Evolutionary conservation across 2,888 invertebrate species (phyloP).

Genomic region (Cantharis flavilabris): DNA sequence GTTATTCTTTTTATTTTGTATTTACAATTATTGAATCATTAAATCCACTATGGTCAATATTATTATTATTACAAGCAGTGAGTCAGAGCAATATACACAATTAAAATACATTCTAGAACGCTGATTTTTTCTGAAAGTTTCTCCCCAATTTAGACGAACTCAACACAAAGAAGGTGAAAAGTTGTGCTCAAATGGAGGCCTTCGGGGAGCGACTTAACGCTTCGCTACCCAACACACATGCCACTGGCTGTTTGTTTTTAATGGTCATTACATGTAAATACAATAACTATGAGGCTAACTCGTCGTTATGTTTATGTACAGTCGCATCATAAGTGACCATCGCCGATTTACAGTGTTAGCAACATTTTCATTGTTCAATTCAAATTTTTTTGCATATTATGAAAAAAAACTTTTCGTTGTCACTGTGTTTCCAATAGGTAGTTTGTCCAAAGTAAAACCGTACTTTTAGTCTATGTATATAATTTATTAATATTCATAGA

Average conservation of each 20-base stretch:
- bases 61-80: neutral
- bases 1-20: neutral
- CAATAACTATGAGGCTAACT: conserved; percentile 46
- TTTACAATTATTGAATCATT: neutral
- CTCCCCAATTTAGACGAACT: neutral
- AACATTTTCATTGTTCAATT: conserved; percentile 1
- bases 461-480: neutral
- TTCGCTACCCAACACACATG: conserved; percentile 60
- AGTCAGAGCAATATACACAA: neutral
- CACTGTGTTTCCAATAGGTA: neutral
- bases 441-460: neutral
- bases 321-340: conserved; percentile 29
- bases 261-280: conserved; percentile 54
- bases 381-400: too few relatives aligned
- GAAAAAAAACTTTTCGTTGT: neutral
- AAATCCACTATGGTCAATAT: neutral
- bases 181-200: conserved; percentile 54
- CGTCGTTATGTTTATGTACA: conserved; percentile 35
- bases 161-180: conserved; percentile 23
- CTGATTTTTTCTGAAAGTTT: neutral
- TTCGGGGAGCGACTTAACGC: conserved; percentile 63
- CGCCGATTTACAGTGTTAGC: conserved; percentile 11
- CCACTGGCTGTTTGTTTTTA: conserved; percentile 51
- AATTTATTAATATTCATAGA: neutral
- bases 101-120: neutral